phyloP scores from a whole-genome alignment of 2,797 vertebrate species.

The Enteromius mattozi region DNA sequence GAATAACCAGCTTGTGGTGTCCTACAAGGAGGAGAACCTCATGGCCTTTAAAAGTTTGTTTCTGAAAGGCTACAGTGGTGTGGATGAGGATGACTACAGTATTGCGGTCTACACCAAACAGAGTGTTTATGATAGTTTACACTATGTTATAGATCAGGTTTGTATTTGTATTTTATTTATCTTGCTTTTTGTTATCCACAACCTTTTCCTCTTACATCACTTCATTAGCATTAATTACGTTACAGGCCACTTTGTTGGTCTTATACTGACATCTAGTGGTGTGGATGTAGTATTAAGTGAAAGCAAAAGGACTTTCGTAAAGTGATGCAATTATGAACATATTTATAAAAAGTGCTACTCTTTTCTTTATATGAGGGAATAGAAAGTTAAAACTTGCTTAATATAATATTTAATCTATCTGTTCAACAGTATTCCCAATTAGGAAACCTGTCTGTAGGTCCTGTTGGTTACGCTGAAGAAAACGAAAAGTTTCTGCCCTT shows the following conservation, averaged over 20 bases:
- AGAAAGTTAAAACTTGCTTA: background rate
- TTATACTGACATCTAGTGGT: constrained; percentile 1
- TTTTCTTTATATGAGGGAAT: background rate
- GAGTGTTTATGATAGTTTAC: constrained; percentile 84
- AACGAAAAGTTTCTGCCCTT: constrained; percentile 78
- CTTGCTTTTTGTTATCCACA: background rate
- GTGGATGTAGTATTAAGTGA: background rate
- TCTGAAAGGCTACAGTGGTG: constrained; percentile 87
- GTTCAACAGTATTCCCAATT: constrained; percentile 79
- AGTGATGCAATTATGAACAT: background rate
- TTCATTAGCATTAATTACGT: background rate
- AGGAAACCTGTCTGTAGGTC: constrained; percentile 84
- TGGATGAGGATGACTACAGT: constrained; percentile 91
- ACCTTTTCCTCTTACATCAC: background rate
- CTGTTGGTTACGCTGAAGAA: constrained; percentile 82
- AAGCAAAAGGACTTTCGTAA: background rate
- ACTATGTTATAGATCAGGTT: constrained; percentile 89
- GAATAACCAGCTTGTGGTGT: constrained; percentile 94
- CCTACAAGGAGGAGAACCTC: constrained; percentile 93
- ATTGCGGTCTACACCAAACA: constrained; percentile 87
- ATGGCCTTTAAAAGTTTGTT: constrained; percentile 92
- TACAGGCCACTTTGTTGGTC: background rate
- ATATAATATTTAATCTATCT: constrained; percentile 25
- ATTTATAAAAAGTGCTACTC: background rate
- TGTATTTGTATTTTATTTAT: constrained; percentile 55